Percentiles rank a stretch among this genome's conserved stretches.
phyloP scores from a whole-genome alignment of 2,113 vertebrate genomes.

The Dermatemys mawii region DNA sequence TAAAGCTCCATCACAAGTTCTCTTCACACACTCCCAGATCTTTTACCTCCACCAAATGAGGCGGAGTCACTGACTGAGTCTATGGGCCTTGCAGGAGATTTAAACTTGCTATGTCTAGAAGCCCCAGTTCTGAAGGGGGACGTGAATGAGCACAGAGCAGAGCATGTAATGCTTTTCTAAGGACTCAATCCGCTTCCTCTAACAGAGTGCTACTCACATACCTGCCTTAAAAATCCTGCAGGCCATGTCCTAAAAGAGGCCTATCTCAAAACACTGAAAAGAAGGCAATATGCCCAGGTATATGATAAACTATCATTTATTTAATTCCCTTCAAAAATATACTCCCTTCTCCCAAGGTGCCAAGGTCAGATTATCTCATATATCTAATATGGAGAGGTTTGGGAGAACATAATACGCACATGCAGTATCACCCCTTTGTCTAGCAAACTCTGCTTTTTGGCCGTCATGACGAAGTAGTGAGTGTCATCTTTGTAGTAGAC shows the following conservation, averaged over 20 bases:
- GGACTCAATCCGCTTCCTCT: not conserved
- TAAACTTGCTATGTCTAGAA: not conserved
- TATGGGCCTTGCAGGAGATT: not conserved
- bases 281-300: not conserved
- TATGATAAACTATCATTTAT: not conserved
- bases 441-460: slow-evolving; percentile 97
- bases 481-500: slow-evolving; percentile 99
- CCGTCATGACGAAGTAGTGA: slow-evolving; percentile 99
- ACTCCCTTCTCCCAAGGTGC: not conserved
- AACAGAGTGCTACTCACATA: not conserved
- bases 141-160: not conserved
- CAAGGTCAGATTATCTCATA: not conserved
- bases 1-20: not conserved
- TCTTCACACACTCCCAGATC: not conserved
- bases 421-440: slow-evolving; percentile 98
- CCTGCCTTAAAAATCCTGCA: not conserved
- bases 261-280: not conserved
- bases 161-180: not conserved
- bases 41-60: not conserved
- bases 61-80: not conserved
- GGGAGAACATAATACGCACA: slow-evolving; percentile 80
- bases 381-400: not conserved
- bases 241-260: not conserved
- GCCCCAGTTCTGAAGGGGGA: not conserved
- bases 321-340: not conserved